Conservation (phyloP, 2,797 vertebrate genomes). For the Cyclura pinguis region DNA sequence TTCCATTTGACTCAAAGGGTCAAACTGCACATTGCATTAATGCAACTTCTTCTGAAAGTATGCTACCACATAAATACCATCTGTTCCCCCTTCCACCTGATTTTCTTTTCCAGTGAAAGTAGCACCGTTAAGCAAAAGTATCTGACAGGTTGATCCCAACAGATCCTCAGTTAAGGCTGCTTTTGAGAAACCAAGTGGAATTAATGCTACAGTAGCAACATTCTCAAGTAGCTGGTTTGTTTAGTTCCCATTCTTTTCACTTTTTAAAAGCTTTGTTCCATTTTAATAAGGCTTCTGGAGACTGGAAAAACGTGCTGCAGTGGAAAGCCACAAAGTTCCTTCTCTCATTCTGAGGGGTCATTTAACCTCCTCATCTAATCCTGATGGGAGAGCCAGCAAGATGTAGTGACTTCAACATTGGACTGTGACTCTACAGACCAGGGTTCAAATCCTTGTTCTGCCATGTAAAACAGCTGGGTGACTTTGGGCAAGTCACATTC, state of each 20-base stretch:
- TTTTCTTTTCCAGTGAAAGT: neutral
- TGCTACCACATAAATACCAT: neutral
- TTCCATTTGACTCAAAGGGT: neutral
- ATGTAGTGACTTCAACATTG: neutral
- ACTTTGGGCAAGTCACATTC: no score
- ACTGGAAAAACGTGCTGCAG: slow-evolving; percentile 23
- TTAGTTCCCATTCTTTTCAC: neutral
- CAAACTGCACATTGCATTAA: neutral
- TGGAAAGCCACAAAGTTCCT: neutral
- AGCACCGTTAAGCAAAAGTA: neutral
- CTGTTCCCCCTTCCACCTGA: neutral
- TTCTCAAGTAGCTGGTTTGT: neutral
- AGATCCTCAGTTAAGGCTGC: neutral
- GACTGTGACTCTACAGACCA: neutral
- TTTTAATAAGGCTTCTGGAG: neutral
- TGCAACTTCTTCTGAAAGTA: neutral
- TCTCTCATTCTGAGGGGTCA: slow-evolving; percentile 17
- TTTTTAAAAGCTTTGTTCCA: neutral
- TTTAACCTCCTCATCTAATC: neutral
- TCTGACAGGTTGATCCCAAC: neutral
- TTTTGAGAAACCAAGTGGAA: neutral
- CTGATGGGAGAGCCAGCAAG: no score
- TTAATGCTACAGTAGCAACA: neutral
- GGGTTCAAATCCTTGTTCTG: no score
- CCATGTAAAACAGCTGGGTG: no score